Evolutionary conservation across 92 coral and sea anemone genomes (phyloP).

Genomic region (Chrysogorgia sp.): DNA sequence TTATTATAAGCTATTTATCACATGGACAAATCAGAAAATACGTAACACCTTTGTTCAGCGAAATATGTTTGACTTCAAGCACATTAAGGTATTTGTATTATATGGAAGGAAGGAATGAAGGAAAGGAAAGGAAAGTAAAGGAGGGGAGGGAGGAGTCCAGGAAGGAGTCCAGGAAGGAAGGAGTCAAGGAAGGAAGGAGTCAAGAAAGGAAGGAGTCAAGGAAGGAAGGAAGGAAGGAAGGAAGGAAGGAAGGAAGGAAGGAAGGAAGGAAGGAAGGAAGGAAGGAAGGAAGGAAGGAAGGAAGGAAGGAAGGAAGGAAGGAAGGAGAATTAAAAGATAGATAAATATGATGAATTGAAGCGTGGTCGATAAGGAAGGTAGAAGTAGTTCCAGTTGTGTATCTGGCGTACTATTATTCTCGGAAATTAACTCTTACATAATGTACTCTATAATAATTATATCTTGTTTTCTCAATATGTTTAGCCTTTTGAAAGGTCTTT

Average conservation of each 20-base stretch:
- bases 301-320: no score
- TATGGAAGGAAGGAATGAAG: no score
- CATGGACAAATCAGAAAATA: constrained; percentile 99
- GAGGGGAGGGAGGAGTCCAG: no score
- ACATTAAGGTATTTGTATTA: constrained; percentile 76
- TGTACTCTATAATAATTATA: neutral
- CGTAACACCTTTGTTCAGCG: constrained; percentile 96
- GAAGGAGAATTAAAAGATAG: neutral
- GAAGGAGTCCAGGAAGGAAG: no score
- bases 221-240: neutral
- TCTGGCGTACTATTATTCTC: neutral
- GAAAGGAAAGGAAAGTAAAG: neutral
- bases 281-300: no score
- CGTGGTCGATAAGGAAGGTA: no score
- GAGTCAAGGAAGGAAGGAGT: no score
- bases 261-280: no score
- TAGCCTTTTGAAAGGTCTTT: constrained; percentile 97
- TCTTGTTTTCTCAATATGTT: constrained; percentile 1
- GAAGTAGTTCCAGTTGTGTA: no score
- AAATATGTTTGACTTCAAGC: constrained; percentile 98
- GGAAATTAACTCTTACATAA: neutral
- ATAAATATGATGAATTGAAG: neutral
- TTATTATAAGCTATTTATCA: constrained; percentile 94
- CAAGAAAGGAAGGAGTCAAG: no score
- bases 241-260: neutral